These are phyloP conservation scores for Chiloscyllium punctatum DNA, from an alignment of 2,797 vertebrate species.

Conservation along the genomic window DNA sequence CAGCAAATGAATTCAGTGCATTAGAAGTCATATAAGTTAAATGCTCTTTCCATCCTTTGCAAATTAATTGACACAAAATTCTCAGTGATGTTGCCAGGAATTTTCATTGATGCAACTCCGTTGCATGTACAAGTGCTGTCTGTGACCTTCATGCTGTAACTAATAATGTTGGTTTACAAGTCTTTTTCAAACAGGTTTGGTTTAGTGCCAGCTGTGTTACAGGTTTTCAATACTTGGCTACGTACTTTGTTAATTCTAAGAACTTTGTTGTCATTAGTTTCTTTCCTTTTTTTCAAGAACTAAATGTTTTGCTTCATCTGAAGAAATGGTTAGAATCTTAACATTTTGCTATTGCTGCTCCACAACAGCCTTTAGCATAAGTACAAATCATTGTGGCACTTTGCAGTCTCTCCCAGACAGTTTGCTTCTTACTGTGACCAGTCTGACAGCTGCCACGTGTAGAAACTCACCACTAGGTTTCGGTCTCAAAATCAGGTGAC, in stretches of 20 bases:
- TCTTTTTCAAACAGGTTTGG: neutral
- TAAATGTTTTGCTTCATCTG: neutral
- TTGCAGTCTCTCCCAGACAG: neutral
- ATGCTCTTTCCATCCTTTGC: neutral
- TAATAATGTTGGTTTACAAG: neutral
- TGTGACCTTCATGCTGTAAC: constrained; percentile 2
- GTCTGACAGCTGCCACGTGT: neutral
- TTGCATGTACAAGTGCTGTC: neutral
- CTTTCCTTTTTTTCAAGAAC: neutral
- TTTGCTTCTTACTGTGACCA: neutral
- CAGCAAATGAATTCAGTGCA: neutral
- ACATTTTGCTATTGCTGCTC: neutral
- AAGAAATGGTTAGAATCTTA: neutral
- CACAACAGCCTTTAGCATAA: neutral
- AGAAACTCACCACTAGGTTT: neutral
- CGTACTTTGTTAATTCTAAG: neutral
- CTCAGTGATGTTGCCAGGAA: neutral
- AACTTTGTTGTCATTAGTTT: neutral
- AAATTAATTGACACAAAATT: neutral
- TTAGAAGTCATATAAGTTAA: neutral
- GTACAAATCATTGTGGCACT: neutral
- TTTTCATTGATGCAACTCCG: neutral
- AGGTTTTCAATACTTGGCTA: neutral
- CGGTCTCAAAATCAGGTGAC: neutral
- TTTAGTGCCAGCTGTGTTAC: neutral